Percentiles rank a stretch among this genome's conserved stretches.
phyloP scores from a whole-genome alignment of 2,113 vertebrate species.

The Brachypodius melanocephalos region DNA sequence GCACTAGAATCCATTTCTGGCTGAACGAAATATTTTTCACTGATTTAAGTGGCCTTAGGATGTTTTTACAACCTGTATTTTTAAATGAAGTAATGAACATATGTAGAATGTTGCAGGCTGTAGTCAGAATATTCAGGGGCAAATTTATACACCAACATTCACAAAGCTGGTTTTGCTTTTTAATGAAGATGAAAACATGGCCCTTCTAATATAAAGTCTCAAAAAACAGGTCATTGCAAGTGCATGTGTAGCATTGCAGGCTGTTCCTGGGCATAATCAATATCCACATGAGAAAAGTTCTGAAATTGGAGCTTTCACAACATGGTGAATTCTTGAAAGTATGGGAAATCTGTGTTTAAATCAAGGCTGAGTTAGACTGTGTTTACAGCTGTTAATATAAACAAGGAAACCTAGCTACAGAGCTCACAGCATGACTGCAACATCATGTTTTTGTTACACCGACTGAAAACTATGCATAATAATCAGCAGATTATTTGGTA shows the following conservation, averaged over 20 bases:
- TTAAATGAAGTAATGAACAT: neutral
- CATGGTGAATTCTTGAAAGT: slow-evolving; percentile 46
- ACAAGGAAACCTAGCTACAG: slow-evolving; percentile 72
- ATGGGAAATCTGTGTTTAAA: slow-evolving; percentile 69
- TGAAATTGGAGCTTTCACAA: slow-evolving; percentile 41
- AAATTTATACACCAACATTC: neutral
- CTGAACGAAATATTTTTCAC: neutral
- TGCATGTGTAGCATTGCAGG: neutral
- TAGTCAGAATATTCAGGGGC: neutral
- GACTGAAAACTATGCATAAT: slow-evolving; percentile 80
- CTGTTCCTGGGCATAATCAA: slow-evolving; percentile 17
- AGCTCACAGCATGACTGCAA: slow-evolving; percentile 70
- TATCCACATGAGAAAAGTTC: slow-evolving; percentile 39
- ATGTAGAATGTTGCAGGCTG: neutral
- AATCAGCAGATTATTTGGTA: slow-evolving; percentile 76
- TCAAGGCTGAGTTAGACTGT: slow-evolving; percentile 64
- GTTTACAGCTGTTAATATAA: slow-evolving; percentile 80
- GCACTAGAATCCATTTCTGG: neutral
- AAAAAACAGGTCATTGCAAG: neutral
- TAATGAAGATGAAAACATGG: neutral
- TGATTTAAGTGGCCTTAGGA: neutral
- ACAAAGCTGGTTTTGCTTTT: neutral
- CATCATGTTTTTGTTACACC: slow-evolving; percentile 78
- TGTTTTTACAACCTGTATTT: neutral
- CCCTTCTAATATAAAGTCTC: neutral